Evolutionary conservation across 2,113 vertebrate genomes (phyloP).

Genomic region (Arothron firmamentum): DNA sequence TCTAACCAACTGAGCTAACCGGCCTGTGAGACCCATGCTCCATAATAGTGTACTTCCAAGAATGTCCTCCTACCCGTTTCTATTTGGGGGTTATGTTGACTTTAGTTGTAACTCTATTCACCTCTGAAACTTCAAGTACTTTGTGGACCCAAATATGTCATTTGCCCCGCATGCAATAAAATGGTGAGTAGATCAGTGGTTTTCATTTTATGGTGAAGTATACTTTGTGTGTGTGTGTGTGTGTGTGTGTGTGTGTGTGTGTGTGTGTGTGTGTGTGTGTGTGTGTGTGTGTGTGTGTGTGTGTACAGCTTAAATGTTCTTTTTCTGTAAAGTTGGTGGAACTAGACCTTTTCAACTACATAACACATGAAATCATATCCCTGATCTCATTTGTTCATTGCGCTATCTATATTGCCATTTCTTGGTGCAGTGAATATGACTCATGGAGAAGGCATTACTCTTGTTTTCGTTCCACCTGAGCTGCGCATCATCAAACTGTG

Average conservation of each 20-base stretch:
- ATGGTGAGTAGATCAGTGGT: not conserved
- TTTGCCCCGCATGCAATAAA: not conserved
- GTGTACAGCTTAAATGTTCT: too few species aligned
- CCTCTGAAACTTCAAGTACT: too few species aligned
- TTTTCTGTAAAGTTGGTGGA: too few species aligned
- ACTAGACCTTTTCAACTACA: not conserved
- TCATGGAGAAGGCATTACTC: conserved; percentile 15
- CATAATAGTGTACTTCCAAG: too few species aligned
- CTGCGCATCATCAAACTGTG: conserved; percentile 8
- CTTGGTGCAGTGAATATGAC: conserved; percentile 10
- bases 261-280: not conserved
- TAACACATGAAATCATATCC: conserved; percentile 7
- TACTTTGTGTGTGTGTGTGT: not conserved
- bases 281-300: not conserved
- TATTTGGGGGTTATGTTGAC: too few species aligned
- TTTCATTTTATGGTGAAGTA: not conserved
- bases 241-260: not conserved
- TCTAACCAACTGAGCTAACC: conserved; percentile 74
- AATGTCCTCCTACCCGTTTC: too few species aligned
- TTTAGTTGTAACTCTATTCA: not conserved
- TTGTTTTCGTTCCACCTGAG: conserved; percentile 22
- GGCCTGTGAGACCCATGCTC: conserved; percentile 15
- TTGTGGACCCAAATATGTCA: too few species aligned
- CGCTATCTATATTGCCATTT: conserved; percentile 1
- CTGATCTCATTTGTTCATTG: not conserved